Percentiles rank a stretch among this genome's conserved stretches.
phyloP scores from a whole-genome alignment of 2,113 vertebrate species.

The Aegypius monachus region DNA sequence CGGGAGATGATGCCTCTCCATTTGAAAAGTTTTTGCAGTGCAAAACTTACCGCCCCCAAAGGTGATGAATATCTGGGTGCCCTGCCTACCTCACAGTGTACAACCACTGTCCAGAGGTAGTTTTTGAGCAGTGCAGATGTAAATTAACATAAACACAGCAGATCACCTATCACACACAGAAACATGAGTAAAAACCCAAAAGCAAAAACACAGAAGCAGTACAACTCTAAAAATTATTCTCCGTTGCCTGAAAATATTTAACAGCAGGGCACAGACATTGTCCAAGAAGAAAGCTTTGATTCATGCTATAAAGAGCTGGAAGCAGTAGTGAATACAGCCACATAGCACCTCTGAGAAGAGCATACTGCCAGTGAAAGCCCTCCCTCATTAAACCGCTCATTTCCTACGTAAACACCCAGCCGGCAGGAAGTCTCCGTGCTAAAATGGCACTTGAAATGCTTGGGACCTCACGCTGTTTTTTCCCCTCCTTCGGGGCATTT shows the following conservation, averaged over 20 bases:
- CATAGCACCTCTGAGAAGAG: not conserved
- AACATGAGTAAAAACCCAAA: not conserved
- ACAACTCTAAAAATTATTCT: not conserved
- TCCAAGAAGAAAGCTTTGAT: not conserved
- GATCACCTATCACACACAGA: not conserved
- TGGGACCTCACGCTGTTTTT: not conserved
- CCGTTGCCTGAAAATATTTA: not conserved
- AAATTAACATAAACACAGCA: not conserved
- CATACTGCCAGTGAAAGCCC: rapidly evolving
- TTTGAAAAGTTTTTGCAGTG: not conserved
- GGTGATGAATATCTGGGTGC: rapidly evolving
- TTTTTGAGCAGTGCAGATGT: not conserved
- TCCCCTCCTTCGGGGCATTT: not conserved
- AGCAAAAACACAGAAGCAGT: not conserved
- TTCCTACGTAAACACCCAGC: not conserved
- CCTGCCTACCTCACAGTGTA: not conserved
- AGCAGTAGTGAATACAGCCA: not conserved
- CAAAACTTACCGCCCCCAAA: not conserved
- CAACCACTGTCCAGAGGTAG: not conserved
- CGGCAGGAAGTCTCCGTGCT: not conserved
- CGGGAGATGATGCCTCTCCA: rapidly evolving
- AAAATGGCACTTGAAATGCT: not conserved
- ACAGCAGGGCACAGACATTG: not conserved
- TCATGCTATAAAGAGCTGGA: rapidly evolving
- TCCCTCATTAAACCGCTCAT: not conserved